Conservation (phyloP, 2,113 vertebrate genomes). For the Catharus bicknelli region DNA sequence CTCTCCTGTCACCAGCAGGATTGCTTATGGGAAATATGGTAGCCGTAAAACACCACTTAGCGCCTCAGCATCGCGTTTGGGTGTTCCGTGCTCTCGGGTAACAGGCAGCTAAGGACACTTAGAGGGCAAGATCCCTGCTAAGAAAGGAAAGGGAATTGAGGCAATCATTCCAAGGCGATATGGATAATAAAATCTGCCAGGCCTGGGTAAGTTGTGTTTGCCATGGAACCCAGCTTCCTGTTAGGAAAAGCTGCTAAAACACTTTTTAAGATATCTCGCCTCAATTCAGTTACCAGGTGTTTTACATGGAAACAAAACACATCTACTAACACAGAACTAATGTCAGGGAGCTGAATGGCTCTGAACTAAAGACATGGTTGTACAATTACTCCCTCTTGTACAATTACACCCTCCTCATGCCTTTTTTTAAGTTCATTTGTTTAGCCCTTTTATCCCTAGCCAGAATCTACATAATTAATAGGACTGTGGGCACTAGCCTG, state of each 20-base stretch:
- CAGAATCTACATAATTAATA: constrained; percentile 21
- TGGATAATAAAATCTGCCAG: neutral
- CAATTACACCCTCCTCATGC: neutral
- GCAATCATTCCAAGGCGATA: neutral
- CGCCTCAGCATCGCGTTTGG: neutral
- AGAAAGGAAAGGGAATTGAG: neutral
- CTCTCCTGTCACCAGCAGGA: neutral
- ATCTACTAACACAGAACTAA: neutral
- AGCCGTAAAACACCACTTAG: neutral
- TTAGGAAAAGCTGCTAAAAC: neutral
- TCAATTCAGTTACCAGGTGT: neutral
- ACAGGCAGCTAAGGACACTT: neutral
- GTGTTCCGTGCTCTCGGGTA: neutral
- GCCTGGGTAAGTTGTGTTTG: neutral
- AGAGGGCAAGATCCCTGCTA: neutral
- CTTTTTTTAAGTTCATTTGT: neutral
- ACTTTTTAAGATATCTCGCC: neutral
- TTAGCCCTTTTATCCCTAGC: neutral
- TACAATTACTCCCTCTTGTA: neutral
- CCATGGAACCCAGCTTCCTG: neutral
- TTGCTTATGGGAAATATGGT: neutral
- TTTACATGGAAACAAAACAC: neutral
- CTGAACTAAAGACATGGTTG: neutral
- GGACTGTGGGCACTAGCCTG: constrained; percentile 4
- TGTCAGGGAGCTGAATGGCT: neutral